phyloP scores from a whole-genome alignment of 1,140 invertebrate genomes.

The Danaus plexippus region DNA sequence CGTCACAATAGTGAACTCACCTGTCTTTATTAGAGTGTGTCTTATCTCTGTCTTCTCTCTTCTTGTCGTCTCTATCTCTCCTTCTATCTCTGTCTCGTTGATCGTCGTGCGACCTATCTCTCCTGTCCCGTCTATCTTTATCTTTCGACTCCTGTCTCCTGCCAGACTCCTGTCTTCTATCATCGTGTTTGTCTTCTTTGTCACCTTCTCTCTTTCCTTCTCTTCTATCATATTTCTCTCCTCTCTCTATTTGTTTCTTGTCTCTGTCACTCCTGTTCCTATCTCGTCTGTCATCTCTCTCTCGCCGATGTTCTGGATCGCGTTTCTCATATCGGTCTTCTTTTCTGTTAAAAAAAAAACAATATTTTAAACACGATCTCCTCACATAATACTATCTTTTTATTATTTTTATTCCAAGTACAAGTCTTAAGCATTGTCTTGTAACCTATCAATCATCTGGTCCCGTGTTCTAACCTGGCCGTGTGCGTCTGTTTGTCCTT shows the following conservation, averaged over 20 bases:
- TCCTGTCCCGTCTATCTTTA: constrained; percentile 30
- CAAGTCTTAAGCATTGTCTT: not conserved
- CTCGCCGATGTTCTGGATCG: constrained; percentile 7
- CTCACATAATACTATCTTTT: too few relatives aligned
- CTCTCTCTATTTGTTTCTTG: too few relatives aligned
- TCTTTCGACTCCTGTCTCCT: constrained; percentile 12
- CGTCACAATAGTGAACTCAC: not conserved
- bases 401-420: too few relatives aligned
- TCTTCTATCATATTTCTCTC: too few relatives aligned
- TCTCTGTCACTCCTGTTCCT: constrained; percentile 29
- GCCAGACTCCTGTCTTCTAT: too few relatives aligned
- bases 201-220: too few relatives aligned
- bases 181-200: too few relatives aligned
- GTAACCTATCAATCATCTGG: constrained; percentile 16
- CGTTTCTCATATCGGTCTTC: constrained; percentile 28
- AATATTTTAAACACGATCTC: not conserved
- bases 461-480: too few relatives aligned
- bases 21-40: constrained; percentile 8
- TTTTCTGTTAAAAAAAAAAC: constrained; percentile 25
- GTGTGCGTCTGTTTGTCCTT: constrained; percentile 21
- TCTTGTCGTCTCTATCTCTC: constrained; percentile 23
- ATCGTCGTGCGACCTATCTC: constrained; percentile 27
- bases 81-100: constrained; percentile 12
- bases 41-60: constrained; percentile 18
- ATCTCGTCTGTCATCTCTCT: constrained; percentile 22